Percentiles rank a stretch among this genome's conserved stretches.
These are phyloP conservation scores for Leptobrachium leishanense DNA, from an alignment of 2,113 vertebrate genomes.

Conservation along the genomic window DNA sequence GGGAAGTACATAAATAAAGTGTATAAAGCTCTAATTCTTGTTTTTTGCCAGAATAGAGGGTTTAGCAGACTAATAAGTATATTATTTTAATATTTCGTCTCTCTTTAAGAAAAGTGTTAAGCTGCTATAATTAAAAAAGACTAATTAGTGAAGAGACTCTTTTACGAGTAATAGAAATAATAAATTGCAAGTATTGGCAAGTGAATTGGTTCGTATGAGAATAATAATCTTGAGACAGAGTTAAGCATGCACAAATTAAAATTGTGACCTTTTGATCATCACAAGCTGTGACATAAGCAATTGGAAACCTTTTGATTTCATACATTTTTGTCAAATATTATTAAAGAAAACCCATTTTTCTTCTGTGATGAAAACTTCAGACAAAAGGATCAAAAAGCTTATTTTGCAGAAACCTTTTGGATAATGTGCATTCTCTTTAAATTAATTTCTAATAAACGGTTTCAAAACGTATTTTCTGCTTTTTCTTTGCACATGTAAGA, in stretches of 20 bases:
- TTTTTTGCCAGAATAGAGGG: no score
- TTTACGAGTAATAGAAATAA: background rate
- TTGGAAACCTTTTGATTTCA: slow-evolving; percentile 7
- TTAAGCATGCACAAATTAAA: background rate
- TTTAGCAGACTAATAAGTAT: no score
- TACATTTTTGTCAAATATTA: background rate
- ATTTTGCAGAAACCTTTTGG: no score
- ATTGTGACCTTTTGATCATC: slow-evolving; percentile 9
- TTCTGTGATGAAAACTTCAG: background rate
- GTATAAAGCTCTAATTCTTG: no score
- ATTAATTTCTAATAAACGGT: no score
- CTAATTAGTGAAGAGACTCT: background rate
- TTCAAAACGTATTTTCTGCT: no score
- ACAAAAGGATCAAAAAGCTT: background rate
- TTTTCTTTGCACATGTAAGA: no score
- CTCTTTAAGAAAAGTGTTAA: no score
- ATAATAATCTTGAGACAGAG: background rate
- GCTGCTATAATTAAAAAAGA: background rate
- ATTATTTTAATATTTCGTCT: no score
- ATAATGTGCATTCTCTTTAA: no score
- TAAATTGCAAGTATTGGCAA: background rate
- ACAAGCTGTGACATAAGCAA: background rate
- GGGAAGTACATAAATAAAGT: no score
- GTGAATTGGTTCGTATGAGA: background rate
- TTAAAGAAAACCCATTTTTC: slow-evolving; percentile 1